Evolutionary conservation across 2,888 invertebrate species (phyloP).

Genomic region (Pristionchus entomophagus): DNA sequence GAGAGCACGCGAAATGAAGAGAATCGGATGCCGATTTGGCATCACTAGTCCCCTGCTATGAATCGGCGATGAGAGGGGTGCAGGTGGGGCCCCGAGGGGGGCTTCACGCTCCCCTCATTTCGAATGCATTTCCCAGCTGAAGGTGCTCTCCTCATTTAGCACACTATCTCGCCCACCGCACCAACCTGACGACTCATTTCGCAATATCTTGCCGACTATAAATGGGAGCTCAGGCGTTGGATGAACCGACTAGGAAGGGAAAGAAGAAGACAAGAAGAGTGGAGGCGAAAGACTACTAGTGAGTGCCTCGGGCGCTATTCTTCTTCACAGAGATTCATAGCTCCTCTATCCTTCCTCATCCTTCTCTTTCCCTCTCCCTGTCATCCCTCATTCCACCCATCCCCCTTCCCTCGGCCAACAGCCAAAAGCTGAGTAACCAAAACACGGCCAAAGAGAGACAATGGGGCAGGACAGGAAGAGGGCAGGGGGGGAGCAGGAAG

Average conservation of each 20-base stretch:
- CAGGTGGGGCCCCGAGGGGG: neutral
- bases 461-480: neutral
- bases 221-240: neutral
- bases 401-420: neutral
- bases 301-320: conserved; percentile 26
- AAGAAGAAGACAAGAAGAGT: neutral
- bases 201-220: neutral
- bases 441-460: neutral
- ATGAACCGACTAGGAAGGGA: neutral
- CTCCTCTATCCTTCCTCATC: neutral
- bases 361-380: neutral
- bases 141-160: neutral
- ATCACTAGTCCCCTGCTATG: neutral
- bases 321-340: conserved; percentile 39
- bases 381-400: neutral
- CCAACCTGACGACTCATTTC: conserved; percentile 8
- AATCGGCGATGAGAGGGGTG: neutral
- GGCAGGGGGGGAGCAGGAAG: neutral
- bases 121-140: neutral
- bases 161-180: neutral
- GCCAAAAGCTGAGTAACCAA: conserved; percentile 27
- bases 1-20: too few species aligned
- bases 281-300: neutral
- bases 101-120: neutral
- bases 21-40: too few species aligned